Percentiles rank a stretch among this genome's conserved stretches.
These are phyloP conservation scores for Halocynthia roretzi DNA, from an alignment of 23 tunicate species.

Conservation along the genomic window DNA sequence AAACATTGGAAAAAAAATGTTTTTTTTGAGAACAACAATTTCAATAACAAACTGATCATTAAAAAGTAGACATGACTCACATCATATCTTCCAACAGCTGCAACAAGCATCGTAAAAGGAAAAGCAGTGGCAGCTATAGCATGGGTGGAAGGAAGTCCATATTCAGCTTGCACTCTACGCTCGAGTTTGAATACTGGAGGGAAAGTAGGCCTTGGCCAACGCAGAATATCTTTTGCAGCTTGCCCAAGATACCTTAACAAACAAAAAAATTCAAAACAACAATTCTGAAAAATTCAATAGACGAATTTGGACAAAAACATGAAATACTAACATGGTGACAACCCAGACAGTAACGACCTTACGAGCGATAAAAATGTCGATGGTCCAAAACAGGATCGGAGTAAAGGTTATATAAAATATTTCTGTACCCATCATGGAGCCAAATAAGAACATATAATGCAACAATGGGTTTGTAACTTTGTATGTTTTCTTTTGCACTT, in stretches of 20 bases:
- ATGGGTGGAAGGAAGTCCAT: conserved; percentile 98
- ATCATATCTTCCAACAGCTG: conserved; percentile 66
- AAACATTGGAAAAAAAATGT: not conserved
- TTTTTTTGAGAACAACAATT: not conserved
- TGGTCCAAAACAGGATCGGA: conserved; percentile 85
- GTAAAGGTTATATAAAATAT: conserved; percentile 77
- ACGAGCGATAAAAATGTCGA: conserved; percentile 74
- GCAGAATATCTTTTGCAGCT: conserved; percentile 81
- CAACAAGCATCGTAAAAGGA: conserved; percentile 67
- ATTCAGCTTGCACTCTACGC: conserved; percentile 84
- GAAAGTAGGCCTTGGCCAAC: conserved; percentile 86
- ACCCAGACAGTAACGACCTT: conserved; percentile 93
- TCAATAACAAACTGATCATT: not conserved
- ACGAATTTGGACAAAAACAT: not conserved
- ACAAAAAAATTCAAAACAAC: not conserved
- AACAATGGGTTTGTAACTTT: conserved; percentile 52
- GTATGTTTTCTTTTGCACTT: not conserved
- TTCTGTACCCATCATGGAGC: conserved; percentile 82
- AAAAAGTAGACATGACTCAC: conserved; percentile 17
- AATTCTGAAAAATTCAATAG: not conserved
- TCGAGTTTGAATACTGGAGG: conserved; percentile 93
- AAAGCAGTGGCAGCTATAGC: conserved; percentile 91
- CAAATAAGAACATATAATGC: conserved; percentile 75
- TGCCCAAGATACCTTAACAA: conserved; percentile 91
- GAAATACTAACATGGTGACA: conserved; percentile 82